Base-by-base conservation (phyloP, 2,888 invertebrate species). In the Tachina lurida region DNA sequence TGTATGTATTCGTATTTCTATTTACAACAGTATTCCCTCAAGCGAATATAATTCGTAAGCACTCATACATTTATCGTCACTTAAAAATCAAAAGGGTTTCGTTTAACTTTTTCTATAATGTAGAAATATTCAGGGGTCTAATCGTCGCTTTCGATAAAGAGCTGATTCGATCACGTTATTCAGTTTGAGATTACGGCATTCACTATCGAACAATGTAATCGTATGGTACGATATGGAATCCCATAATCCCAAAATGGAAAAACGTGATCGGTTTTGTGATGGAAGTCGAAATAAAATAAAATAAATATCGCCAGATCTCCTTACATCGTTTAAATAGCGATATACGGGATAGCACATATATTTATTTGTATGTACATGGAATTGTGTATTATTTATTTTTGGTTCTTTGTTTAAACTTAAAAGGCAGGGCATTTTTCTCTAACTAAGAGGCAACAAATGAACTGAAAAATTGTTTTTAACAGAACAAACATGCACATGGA, bases 391-490 rank as follows among this genome's bases (percentile, higher is more conserved):
- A 22, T 2, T 58, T 31, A 19, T 39, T 39, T 67, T 54, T 58
- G 45, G 47, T 22, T 19, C 39, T n/a, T 78, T 79, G 31, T 71
- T 79, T 52, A 56, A 70, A 63, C n/a, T 67, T 52, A 62, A 73
- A 65, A 77, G 67, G 41, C 68, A 63, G 56, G 68, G 22, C 78
- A 74, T 45, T 62, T 78, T 74, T 45, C 56, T 84, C 73, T 70
- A 68, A 63, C 56, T 43, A 75, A 80, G 86, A 76, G 83, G 70
- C 87, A 87, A 79, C 87, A 89, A 89, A 88, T 88, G 88, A 88
- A 87, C 84, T 89, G 88, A 87, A 88, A 88, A 88, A 88, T 88
- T 88, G 86, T 88, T 88, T 87, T 88, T 83, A 78, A 81, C 67
- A 65, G 70, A 74, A 67, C 71, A 71, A 83, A 68, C 41, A 76